Conservation (phyloP, 2,888 invertebrate genomes). For the Synanthedon andrenaeformis region DNA sequence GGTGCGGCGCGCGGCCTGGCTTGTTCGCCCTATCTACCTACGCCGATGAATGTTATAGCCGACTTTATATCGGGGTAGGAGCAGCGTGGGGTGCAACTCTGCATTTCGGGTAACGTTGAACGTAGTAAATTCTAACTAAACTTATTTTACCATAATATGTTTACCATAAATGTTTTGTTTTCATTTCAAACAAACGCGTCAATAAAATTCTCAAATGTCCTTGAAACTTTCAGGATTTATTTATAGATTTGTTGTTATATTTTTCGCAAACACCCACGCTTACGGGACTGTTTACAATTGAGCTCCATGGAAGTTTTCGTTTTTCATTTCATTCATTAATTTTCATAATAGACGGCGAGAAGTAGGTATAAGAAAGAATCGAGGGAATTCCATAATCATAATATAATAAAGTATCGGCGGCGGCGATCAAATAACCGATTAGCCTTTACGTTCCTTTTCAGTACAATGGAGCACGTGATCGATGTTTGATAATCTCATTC, state of each 20-base stretch:
- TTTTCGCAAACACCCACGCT: not conserved
- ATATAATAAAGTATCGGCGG: conserved; percentile 29
- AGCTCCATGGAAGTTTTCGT: conserved; percentile 16
- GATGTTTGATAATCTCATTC: conserved; percentile 44
- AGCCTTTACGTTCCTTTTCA: conserved; percentile 50
- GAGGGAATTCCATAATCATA: conserved; percentile 7
- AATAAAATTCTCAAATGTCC: too few species aligned
- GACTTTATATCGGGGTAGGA: conserved; percentile 49
- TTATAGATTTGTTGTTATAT: too few species aligned
- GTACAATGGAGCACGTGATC: conserved; percentile 58
- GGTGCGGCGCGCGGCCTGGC: conserved; percentile 14
- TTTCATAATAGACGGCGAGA: conserved; percentile 33
- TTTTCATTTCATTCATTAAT: conserved; percentile 54
- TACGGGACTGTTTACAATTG: not conserved
- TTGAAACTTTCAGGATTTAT: too few species aligned
- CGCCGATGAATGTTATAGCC: conserved; percentile 33
- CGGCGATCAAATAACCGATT: conserved; percentile 54
- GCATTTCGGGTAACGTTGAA: conserved; percentile 26
- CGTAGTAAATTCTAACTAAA: too few species aligned
- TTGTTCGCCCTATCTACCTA: conserved; percentile 48
- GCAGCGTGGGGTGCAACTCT: conserved; percentile 40
- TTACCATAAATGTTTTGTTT: too few species aligned
- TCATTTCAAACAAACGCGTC: too few species aligned
- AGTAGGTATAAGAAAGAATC: conserved; percentile 12
- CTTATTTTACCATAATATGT: too few species aligned